These are phyloP conservation scores for Diphyllodes magnificus DNA, from an alignment of 2,113 vertebrate species.

Conservation along the genomic window DNA sequence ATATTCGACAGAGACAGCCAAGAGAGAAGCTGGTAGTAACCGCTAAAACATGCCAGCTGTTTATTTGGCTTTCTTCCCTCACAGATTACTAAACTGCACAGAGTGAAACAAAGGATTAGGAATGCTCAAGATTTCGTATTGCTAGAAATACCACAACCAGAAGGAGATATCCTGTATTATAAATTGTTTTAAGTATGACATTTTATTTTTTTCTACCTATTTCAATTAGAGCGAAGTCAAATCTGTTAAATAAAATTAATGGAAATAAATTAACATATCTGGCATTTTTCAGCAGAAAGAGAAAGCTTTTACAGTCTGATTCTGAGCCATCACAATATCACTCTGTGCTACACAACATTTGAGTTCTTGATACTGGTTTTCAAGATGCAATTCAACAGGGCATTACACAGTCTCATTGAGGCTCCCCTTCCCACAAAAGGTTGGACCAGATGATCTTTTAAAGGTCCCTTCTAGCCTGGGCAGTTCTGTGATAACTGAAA, in stretches of 20 bases:
- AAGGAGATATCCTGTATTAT: background rate
- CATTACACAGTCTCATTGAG: background rate
- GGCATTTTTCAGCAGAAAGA: background rate
- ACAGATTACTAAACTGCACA: slow-evolving; percentile 44
- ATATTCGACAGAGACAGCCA: slow-evolving; percentile 9
- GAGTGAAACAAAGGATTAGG: slow-evolving; percentile 55
- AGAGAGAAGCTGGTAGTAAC: slow-evolving; percentile 35
- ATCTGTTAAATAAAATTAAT: background rate
- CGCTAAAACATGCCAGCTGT: slow-evolving; percentile 52
- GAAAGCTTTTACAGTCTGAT: background rate
- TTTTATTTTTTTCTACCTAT: background rate
- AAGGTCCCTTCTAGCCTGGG: background rate
- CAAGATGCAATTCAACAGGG: background rate
- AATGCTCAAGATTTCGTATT: slow-evolving; percentile 11
- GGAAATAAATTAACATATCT: background rate
- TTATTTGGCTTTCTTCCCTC: slow-evolving; percentile 55
- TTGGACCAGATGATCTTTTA: background rate
- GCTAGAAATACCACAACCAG: background rate
- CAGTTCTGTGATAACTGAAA: background rate
- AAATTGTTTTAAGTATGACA: background rate
- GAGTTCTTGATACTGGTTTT: background rate
- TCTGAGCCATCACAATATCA: background rate
- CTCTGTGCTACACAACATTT: rapidly evolving
- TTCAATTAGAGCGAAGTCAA: background rate
- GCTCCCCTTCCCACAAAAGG: background rate